Base-by-base conservation (phyloP, 2,797 vertebrate species). In the Cuculus canorus region DNA sequence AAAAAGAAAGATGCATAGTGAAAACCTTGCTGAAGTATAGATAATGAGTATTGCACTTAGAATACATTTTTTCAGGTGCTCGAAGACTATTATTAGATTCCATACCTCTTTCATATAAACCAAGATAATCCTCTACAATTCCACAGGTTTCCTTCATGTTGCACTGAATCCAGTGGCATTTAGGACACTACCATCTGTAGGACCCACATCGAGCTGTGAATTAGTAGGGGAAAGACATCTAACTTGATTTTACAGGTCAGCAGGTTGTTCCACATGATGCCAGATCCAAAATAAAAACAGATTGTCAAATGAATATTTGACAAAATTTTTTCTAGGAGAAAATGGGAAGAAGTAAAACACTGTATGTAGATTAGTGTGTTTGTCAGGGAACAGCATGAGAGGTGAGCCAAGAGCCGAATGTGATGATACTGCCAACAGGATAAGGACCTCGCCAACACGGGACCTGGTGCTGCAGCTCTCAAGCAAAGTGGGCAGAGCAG, bases 381-480 rank as follows among this genome's bases (percentile, higher is more conserved):
- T 54, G 11, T n/a, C 47, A 43, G 28, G 21, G 27, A 64, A 17
- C 28, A 56, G 23, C 0, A 0, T 24, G 1, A 4, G 16, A 21
- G 7, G 5, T 0, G 2, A 82, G 25, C 5, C 3, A 8, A 60
- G 37, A 77, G 25, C 7, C 2, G 1, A 30, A 16, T 2, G 12
- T 3, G 11, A 22, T 3, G 13, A 37, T 2, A 30, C 0, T 28
- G 17, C 16, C 41, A 53, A 22, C 8, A 43, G 17, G 17, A 7
- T 72, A 69, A 15, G 25, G 27, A 56, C 13, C 18, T 57, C 41
- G 48, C 21, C 21, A 69, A 10, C 10, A 5, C 5, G 22, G 32
- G 16, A 81, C 2, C 23, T 32, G 17, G 33, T 59, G 24, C 76
- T 19, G 28, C 4, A 71, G n/a, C 13, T 41, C 24, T 6, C 0